A percentile compares a stretch with the other conserved stretches of the same genome.
Conservation (phyloP, 2,797 vertebrate genomes). For the Thaleichthys pacificus region DNA sequence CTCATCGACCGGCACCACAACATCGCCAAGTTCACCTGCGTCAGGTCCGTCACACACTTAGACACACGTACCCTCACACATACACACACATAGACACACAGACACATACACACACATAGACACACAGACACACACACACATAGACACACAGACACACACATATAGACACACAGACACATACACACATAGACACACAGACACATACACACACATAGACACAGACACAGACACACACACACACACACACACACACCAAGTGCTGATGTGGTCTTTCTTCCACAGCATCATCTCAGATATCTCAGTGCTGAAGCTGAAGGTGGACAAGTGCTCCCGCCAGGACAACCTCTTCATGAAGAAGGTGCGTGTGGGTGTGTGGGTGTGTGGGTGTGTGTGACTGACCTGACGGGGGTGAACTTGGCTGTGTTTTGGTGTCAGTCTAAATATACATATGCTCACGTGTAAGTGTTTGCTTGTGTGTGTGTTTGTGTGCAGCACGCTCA, state of each 20-base stretch:
- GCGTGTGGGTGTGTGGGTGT: constrained; percentile 13
- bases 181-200: too few relatives aligned
- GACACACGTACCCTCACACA: background rate
- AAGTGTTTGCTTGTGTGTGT: constrained; percentile 5
- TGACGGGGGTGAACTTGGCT: too few relatives aligned
- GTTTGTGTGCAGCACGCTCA: constrained; percentile 78
- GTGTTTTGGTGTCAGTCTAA: background rate
- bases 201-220: too few relatives aligned
- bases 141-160: constrained; percentile 6
- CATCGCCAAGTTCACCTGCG: constrained; percentile 68
- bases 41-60: constrained; percentile 68
- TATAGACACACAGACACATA: too few relatives aligned
- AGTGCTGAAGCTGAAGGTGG: constrained; percentile 81
- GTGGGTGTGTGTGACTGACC: background rate
- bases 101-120: constrained; percentile 62
- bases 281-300: constrained; percentile 82
- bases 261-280: background rate
- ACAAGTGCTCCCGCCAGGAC: constrained; percentile 86
- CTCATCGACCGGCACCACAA: constrained; percentile 85
- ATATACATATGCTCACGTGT: background rate
- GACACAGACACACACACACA: too few relatives aligned
- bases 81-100: constrained; percentile 52
- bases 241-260: background rate
- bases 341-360: constrained; percentile 90
- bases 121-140: background rate